phyloP scores from a whole-genome alignment of 2,888 invertebrate species.

The Anthrax anthrax region DNA sequence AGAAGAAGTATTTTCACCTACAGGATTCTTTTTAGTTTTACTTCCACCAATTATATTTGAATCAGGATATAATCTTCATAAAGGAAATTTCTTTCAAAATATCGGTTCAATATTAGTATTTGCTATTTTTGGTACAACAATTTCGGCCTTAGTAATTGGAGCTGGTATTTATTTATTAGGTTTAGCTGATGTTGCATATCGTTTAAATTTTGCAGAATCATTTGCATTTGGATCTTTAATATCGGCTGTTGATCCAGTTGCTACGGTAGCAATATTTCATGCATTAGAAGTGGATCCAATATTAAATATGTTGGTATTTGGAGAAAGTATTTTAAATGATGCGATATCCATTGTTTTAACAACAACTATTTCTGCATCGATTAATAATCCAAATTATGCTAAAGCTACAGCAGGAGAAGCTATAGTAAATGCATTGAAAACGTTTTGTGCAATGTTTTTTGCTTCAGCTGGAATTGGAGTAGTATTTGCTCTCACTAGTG shows the following conservation, averaged over 20 bases:
- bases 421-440: slow-evolving; percentile 71
- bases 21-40: slow-evolving; percentile 91
- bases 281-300: slow-evolving; percentile 94
- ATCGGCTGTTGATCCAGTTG: slow-evolving; percentile 98
- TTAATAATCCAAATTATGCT: slow-evolving; percentile 46
- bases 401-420: slow-evolving; percentile 57
- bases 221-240: slow-evolving; percentile 98
- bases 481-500: slow-evolving; percentile 84
- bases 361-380: slow-evolving; percentile 66
- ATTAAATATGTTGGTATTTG: slow-evolving; percentile 98
- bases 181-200: slow-evolving; percentile 79
- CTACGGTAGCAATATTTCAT: slow-evolving; percentile 97
- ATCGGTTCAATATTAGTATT: slow-evolving; percentile 97
- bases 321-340: slow-evolving; percentile 71
- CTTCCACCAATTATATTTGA: slow-evolving; percentile 98
- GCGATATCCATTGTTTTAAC: slow-evolving; percentile 97
- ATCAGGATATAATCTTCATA: slow-evolving; percentile 96
- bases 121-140: slow-evolving; percentile 93
- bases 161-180: slow-evolving; percentile 91
- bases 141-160: slow-evolving; percentile 94
- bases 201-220: slow-evolving; percentile 86
- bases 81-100: slow-evolving; percentile 92
- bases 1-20: slow-evolving; percentile 96
- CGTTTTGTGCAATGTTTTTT: slow-evolving; percentile 95
- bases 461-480: slow-evolving; percentile 96